Evolutionary conservation across 1,140 invertebrate species (phyloP).

Genomic region (Drosophila ercepeae): DNA sequence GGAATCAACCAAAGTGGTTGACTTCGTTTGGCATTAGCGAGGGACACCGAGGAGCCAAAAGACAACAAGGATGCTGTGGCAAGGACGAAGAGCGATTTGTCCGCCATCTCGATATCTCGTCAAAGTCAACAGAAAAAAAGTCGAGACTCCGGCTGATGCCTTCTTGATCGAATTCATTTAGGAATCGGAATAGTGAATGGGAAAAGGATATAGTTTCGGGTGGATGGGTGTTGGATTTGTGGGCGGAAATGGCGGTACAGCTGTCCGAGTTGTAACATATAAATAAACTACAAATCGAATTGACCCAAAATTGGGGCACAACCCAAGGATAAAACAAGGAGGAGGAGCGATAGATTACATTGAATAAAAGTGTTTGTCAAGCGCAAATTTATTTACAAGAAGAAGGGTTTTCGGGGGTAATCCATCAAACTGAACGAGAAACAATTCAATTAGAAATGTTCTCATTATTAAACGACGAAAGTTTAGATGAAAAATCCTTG

Average conservation of each 20-base stretch:
- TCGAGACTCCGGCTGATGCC: background rate
- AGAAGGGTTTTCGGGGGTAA: conserved; percentile 12
- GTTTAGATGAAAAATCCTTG: no score
- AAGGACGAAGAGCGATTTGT: conserved; percentile 8
- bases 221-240: background rate
- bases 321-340: conserved; percentile 3
- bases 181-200: background rate
- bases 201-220: background rate
- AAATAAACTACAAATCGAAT: conserved; percentile 66
- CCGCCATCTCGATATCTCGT: conserved; percentile 6
- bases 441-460: background rate
- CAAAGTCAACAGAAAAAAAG: conserved; percentile 17
- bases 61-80: no score
- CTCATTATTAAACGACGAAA: background rate
- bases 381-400: conserved; percentile 17
- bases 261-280: conserved; percentile 35
- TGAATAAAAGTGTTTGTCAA: conserved; percentile 13
- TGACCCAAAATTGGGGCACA: conserved; percentile 30
- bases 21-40: conserved; percentile 30
- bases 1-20: conserved; percentile 34
- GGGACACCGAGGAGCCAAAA: background rate
- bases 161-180: conserved; percentile 15
- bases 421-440: background rate
- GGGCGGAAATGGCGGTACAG: background rate
- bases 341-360: conserved; percentile 6